Evolutionary conservation across 2,888 invertebrate species (phyloP), one percentile per base, ranked within the genome.

Genomic region (Athripsodes cinereus): DNA sequence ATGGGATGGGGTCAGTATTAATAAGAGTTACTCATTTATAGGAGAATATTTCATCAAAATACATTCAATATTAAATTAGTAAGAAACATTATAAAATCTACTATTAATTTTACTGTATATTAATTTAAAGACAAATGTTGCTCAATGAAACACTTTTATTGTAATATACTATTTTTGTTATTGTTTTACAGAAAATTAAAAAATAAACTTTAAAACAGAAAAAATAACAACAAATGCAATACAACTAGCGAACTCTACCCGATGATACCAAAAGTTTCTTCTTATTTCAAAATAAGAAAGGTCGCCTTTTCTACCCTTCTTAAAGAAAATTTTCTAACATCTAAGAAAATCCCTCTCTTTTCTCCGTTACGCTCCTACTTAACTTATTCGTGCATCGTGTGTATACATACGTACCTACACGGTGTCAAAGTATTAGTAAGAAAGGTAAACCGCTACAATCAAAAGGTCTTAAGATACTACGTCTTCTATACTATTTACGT

Each of bases 221-320:
- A 22, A 26, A 22, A 50, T 22, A 26, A 11, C 21, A 26, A 8
- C 13, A 2, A 50, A 22, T 50, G 18, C 35, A 31, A 11, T 13
- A 55, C 60, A 22, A 57, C 59, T 61, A 63, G 59, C 63, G 63
- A 40, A 53, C 61, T 63, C 63, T 63, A 46, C 44, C 11, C 57
- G 55, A 31, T 19, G 46, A 46, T 26, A 21, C 49, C 47, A 44
- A 53, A 63, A 63, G 50, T 61, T 63, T 40, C 57, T 61, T 55
- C 59, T 22, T 44, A 40, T 59, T 57, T 54, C 56, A 53, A 57
- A 55, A 34, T 60, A 58, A 58, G 57, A 62, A 62, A 60, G 62
- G 48, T 53, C 60, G 55, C 53, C 51, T 48, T 58, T 54, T 60
- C 58, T 53, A 48, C 53, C 26, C 57, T 2, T 31, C 54, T 53